phyloP scores from a whole-genome alignment of 2,888 invertebrate genomes.

The Cataglyphis altisquamis region DNA sequence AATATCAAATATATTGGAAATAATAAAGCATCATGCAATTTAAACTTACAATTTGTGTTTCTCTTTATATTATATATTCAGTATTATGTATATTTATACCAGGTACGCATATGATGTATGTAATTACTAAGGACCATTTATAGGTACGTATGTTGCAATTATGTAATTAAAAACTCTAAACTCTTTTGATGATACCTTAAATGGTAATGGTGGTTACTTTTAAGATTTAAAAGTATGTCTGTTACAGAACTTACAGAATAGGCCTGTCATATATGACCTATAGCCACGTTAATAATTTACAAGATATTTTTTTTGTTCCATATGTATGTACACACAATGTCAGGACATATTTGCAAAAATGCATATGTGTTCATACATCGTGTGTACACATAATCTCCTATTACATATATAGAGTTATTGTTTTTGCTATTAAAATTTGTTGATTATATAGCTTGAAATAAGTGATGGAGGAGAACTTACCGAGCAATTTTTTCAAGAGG shows the following conservation, averaged over 20 bases:
- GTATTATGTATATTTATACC: slow-evolving; percentile 29
- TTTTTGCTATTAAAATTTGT: slow-evolving; percentile 67
- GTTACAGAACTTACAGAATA: slow-evolving; percentile 82
- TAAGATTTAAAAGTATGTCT: slow-evolving; percentile 65
- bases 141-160: slow-evolving; percentile 41
- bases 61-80: slow-evolving; percentile 55
- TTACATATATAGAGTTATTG: not conserved
- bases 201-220: slow-evolving; percentile 78
- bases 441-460: slow-evolving; percentile 93
- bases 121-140: slow-evolving; percentile 25
- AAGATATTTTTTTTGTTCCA: slow-evolving; percentile 1
- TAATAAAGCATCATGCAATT: slow-evolving; percentile 81
- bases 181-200: slow-evolving; percentile 63
- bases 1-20: slow-evolving; percentile 80
- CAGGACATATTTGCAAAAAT: not conserved
- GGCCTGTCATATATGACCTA: slow-evolving; percentile 76
- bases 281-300: slow-evolving; percentile 11
- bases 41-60: slow-evolving; percentile 73
- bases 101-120: slow-evolving; percentile 1
- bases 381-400: not conserved
- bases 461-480: slow-evolving; percentile 96
- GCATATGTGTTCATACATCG: not conserved
- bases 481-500: slow-evolving; percentile 96
- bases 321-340: not conserved
- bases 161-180: slow-evolving; percentile 48